Base-by-base conservation (phyloP, 2,113 vertebrate genomes). In the Colius striatus region DNA sequence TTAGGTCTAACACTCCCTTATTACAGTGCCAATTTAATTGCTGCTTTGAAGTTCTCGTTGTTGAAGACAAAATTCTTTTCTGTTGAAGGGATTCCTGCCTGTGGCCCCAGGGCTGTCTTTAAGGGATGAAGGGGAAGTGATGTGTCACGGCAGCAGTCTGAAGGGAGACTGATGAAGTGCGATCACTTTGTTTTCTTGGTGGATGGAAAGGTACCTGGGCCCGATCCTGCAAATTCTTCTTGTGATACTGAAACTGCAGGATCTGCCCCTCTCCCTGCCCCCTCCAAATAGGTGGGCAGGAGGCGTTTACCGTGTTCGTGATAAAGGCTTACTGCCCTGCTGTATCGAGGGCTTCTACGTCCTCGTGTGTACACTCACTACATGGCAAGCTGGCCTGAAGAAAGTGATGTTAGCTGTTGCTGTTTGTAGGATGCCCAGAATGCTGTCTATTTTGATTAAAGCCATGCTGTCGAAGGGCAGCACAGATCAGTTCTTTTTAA, bases 261-360 rank as follows among this genome's bases (percentile, higher is more conserved):
- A 9, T 7, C 0, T 1, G 58, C 29, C 25, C 9, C 4, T n/a
- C 36, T 5, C 17, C 29, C 1, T 38, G 9, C 38, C 38, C 19
- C 1, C 21, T 43, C 9, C 29, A 1, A 19, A 41, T 29, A 13
- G 50, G 23, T 5, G 41, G 32, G 51, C 47, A 65, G 60, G n/a
- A 34, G 57, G 16, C 0, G 1, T n/a, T 72, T 16, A 43, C 15
- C 1, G 2, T 2, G 6, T 30, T 84, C 2, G 0, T 22, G 32
- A 30, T 51, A 23, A 66, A 78, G 82, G 32, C 41, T 71, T 21
- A 27, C 12, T 60, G 61, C n/a, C n/a, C n/a, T 54, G 29, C 45
- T 1, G 0, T 23, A 43, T 6, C 1, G 0, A 34, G 65, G 29
- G 9, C 76, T 80, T 48, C 63, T 47, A 23, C 2, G 55, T 4